Percentiles rank a stretch among this genome's conserved stretches.
phyloP scores from a whole-genome alignment of 2,797 vertebrate genomes.

The Peromyscus attwateri region DNA sequence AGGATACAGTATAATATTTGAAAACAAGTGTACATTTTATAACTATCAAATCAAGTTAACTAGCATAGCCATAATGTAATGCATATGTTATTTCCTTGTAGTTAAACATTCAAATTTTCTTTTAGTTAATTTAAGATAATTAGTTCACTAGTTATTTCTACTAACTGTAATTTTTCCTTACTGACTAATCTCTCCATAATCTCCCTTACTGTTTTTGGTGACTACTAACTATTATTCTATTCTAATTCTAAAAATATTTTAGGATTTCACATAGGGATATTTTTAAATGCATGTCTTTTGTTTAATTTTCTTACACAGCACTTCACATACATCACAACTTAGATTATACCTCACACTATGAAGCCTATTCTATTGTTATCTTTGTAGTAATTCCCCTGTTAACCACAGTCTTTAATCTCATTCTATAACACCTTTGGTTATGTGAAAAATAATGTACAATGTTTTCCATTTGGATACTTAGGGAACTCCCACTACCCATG shows the following conservation, averaged over 20 bases:
- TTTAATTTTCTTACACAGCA: not conserved
- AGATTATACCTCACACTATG: accelerated
- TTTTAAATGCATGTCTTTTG: not conserved
- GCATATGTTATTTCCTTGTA: not conserved
- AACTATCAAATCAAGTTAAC: not conserved
- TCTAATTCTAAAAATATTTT: not conserved
- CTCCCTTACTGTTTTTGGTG: too few species aligned
- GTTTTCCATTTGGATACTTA: not conserved
- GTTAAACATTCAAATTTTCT: not conserved
- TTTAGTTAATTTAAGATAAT: not conserved
- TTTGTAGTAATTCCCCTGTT: not conserved
- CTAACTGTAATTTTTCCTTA: not conserved
- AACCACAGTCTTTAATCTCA: not conserved
- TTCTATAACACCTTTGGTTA: not conserved
- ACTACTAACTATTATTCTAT: too few species aligned
- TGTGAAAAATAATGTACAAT: not conserved
- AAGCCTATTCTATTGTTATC: not conserved
- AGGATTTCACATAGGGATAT: not conserved
- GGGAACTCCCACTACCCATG: accelerated
- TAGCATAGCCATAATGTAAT: not conserved
- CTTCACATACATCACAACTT: not conserved
- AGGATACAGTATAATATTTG: not conserved
- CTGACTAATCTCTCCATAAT: too few species aligned
- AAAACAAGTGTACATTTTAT: not conserved
- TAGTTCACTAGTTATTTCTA: not conserved